These are phyloP conservation scores for Ostrea denselamellosa DNA, from an alignment of 1,140 invertebrate species.

Conservation along the genomic window DNA sequence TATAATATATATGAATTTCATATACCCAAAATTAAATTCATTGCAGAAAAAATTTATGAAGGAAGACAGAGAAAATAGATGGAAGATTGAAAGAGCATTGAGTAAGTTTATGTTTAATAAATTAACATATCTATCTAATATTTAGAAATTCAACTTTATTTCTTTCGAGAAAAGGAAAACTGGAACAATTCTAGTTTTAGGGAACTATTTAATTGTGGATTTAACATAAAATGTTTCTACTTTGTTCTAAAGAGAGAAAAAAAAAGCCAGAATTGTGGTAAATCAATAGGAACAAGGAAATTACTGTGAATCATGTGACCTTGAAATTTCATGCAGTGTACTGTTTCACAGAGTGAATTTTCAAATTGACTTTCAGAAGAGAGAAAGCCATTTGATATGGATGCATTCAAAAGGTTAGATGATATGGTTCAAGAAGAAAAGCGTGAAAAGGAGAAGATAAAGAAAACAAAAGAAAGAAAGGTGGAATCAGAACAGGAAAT, in stretches of 20 bases:
- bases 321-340: no score
- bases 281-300: no score
- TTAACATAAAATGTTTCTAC: no score
- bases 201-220: no score
- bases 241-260: no score
- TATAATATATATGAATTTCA: background rate
- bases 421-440: background rate
- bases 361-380: conserved; percentile 9
- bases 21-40: background rate
- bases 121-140: background rate
- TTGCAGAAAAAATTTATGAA: conserved; percentile 16
- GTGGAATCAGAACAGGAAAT: background rate
- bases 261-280: no score
- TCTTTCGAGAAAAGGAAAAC: no score
- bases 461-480: background rate
- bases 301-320: no score
- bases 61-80: conserved; percentile 9
- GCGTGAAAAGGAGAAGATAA: background rate
- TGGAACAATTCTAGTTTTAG: no score
- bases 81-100: conserved; percentile 14
- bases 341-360: background rate
- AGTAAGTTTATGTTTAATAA: background rate
- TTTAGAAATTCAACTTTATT: no score
- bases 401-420: background rate
- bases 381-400: conserved; percentile 24